Conservation (phyloP, 2,888 invertebrate genomes). For the Sinhomidia bicolor region DNA sequence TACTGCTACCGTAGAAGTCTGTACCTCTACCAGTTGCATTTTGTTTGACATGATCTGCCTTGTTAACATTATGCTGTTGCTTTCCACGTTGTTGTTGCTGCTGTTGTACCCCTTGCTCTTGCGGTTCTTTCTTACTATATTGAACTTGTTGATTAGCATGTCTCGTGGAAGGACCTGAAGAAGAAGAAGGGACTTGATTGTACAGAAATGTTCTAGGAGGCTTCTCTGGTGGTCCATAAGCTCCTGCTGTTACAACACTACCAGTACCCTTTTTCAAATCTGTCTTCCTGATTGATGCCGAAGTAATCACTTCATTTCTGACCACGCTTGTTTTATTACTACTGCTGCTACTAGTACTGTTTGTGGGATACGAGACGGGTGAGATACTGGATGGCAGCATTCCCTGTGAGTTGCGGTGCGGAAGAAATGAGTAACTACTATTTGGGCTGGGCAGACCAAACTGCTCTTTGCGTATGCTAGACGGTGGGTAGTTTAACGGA, state of each 20-base stretch:
- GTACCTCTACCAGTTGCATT: not conserved
- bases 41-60: constrained; percentile 52
- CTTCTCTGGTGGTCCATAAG: constrained; percentile 86
- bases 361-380: not conserved
- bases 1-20: constrained; percentile 55
- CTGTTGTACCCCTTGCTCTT: not conserved
- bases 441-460: constrained; percentile 70
- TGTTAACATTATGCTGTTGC: constrained; percentile 28
- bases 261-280: constrained; percentile 32
- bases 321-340: constrained; percentile 26
- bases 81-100: not conserved
- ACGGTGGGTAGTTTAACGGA: constrained; percentile 71
- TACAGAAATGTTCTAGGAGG: constrained; percentile 86
- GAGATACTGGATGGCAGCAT: constrained; percentile 25
- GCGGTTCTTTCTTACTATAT: not conserved
- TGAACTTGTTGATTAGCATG: constrained; percentile 16
- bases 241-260: not conserved
- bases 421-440: constrained; percentile 64
- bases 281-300: not conserved
- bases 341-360: constrained; percentile 46
- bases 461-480: constrained; percentile 68
- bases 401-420: constrained; percentile 53
- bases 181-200: constrained; percentile 73
- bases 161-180: constrained; percentile 52
- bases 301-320: not conserved